A percentile compares a stretch with the other conserved stretches of the same genome.
Conservation (phyloP, 1,140 invertebrate species). For the Drosophila pachea region DNA sequence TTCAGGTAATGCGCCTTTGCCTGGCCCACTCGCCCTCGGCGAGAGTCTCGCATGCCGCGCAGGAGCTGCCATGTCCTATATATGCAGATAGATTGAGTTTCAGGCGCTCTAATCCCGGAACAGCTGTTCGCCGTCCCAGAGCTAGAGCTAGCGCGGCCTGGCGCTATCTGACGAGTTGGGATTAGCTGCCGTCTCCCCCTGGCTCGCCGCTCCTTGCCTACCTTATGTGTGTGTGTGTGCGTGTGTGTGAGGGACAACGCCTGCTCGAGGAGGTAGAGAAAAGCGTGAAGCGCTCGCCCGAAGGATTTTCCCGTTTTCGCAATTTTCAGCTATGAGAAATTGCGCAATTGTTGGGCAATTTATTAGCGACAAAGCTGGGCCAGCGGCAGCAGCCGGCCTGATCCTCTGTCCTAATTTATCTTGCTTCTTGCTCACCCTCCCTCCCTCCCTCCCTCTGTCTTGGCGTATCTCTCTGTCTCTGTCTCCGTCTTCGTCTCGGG, state of each 20-base stretch:
- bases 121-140: background rate
- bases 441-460: background rate
- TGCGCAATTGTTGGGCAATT: constrained; percentile 72
- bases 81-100: background rate
- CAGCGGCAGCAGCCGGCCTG: constrained; percentile 10
- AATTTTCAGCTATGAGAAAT: constrained; percentile 61
- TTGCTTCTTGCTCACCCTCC: constrained; percentile 23
- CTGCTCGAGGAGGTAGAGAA: constrained; percentile 29
- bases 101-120: background rate
- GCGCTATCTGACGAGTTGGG: constrained; percentile 64
- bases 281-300: constrained; percentile 53
- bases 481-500: background rate
- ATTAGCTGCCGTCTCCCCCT: constrained; percentile 41
- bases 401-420: constrained; percentile 57
- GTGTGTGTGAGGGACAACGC: constrained; percentile 13
- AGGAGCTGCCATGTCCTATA: background rate
- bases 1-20: too few species aligned
- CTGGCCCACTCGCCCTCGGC: too few species aligned
- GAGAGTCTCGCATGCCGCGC: too few species aligned
- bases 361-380: constrained; percentile 46
- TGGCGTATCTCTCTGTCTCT: background rate
- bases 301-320: constrained; percentile 24
- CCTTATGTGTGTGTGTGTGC: constrained; percentile 51
- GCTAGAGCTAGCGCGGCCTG: constrained; percentile 9
- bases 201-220: constrained; percentile 21